phyloP scores from a whole-genome alignment of 2,113 vertebrate genomes.

The Protobothrops mucrosquamatus region DNA sequence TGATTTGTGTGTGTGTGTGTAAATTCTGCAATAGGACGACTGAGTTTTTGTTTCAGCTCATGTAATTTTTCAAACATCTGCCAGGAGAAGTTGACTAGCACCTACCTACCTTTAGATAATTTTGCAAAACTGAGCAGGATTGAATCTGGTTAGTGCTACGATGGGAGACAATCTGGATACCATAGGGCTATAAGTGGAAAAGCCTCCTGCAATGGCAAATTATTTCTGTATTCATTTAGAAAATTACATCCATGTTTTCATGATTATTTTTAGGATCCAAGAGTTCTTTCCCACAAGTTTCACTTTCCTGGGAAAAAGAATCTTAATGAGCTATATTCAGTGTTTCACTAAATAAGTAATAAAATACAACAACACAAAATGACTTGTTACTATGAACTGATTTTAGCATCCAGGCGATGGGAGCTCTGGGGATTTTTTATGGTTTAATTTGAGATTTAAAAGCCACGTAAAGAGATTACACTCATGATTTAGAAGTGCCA shows the following conservation, averaged over 20 bases:
- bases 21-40: background rate
- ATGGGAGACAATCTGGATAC: background rate
- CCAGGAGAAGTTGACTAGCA: background rate
- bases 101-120: background rate
- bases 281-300: background rate
- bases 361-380: background rate
- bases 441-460: background rate
- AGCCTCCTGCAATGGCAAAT: background rate
- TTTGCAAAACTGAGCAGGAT: background rate
- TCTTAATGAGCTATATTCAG: background rate
- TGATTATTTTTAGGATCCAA: background rate
- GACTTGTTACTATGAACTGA: background rate
- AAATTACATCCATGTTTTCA: background rate
- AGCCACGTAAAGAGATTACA: background rate
- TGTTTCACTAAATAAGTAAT: background rate
- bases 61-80: background rate
- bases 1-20: background rate
- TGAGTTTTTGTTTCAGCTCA: background rate
- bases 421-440: background rate
- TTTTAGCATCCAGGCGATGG: background rate
- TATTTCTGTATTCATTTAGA: background rate
- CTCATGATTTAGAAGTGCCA: background rate
- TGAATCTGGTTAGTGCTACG: background rate
- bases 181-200: background rate
- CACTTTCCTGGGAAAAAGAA: background rate